Base-by-base conservation (phyloP, 2,797 vertebrate genomes). In the Brotula barbata region DNA sequence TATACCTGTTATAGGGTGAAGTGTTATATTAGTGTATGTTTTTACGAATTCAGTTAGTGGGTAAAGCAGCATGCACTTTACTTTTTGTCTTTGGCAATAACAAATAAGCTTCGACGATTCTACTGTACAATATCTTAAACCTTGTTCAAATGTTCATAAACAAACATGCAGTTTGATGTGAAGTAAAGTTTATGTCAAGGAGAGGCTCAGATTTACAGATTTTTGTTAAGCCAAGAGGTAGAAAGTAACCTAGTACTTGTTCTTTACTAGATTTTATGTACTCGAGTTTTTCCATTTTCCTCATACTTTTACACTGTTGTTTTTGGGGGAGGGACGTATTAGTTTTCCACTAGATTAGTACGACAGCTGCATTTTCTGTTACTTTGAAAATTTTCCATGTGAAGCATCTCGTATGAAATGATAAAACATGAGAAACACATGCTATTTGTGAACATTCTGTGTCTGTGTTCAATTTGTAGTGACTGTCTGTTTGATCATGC, bases 41-140 rank as follows among this genome's bases (percentile, higher is more conserved):
- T 43, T 78, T 72, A 73, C 65, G 63, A 74, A 63, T 76, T 79
- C 49, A 70, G 64, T 73, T 71, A 66, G 66, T 64, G 45, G 65
- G 61, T 64, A 61, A 80, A 68, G 72, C 76, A 79, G 71, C 75
- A 80, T 79, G 83, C 82, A 86, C 80, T 87, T 87, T 84, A 81
- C 62, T 82, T 74, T 33, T 33, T 33, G 73, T 82, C 75, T 66
- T 68, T 79, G 81, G 85, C 85, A 86, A 83, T 87, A 85, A 87
- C 31, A 65, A 64, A 64, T 64, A 61, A 28, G 44, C 68, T 76
- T 65, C 66, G 67, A 67, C 8, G 25, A 28, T 8, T 75, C 65
- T 59, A 28, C 69, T 77, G 71, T 73, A 66, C 68, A 74, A 69
- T 66, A 78, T 63, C 63, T 54, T 48, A 42, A 2, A 64, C 51